Evolutionary conservation across 1,140 invertebrate genomes (phyloP), one percentile per base, ranked within the genome.

Genomic region (Lucilia cuprina): DNA sequence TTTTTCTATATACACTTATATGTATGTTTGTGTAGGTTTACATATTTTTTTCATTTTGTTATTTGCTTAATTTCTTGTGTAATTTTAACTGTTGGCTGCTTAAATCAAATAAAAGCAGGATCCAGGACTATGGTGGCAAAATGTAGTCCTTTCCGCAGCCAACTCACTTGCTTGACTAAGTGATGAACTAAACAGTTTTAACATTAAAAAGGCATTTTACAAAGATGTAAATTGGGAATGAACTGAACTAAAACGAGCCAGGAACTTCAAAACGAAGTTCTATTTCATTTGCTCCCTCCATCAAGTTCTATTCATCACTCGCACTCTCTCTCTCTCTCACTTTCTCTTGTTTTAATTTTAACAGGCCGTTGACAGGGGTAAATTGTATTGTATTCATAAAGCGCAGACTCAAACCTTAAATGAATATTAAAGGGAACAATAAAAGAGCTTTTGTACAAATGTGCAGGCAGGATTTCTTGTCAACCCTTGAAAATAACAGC

Each of bases 201-300:
- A 80, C 77, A 80, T 80, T 80, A 80, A 80, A 80, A 80, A 80
- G 25, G 77, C 21, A 80, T 80, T 80, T 80, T 80, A 80, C 77
- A 80, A 49, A 49, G 1, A 47, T 49, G 41, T 12, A 17, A 9
- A 25, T 80, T 49, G n/a, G 41, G 77, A 80, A 80, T 5, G 21
- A 25, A 75, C 21, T 41, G 10, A 77, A 77, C 13, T 80, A 25
- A 21, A 21, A 70, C 65, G n/a, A 21, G 65, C 19, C 25, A 70
- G 19, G 19, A 19, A 19, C 3, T 70, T 70, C 5, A 60, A n/a
- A 21, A 70, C 60, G n/a, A 70, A 70, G 19, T 70, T 21, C 65
- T 70, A 10, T 10, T 70, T 70, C 21, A 21, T 70, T 19, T 65
- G 3, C 60, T n/a, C 60, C 8, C 60, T 30, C 25, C 25, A 30